phyloP scores from a whole-genome alignment of 2,888 invertebrate species.

The Dascillus cervinus region DNA sequence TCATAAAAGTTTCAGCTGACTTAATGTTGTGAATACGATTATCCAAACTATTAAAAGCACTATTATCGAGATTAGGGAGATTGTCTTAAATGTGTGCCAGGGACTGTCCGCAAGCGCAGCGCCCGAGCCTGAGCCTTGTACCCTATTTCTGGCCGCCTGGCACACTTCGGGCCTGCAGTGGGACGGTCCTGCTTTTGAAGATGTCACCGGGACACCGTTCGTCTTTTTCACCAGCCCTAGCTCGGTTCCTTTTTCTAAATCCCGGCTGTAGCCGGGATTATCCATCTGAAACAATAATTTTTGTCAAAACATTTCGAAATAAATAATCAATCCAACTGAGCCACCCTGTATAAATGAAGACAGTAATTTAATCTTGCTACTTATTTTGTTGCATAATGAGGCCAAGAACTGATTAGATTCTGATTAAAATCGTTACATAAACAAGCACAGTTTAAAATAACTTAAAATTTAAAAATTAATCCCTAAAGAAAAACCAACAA shows the following conservation, averaged over 20 bases:
- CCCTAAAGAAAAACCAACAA: too few species aligned
- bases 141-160: constrained; percentile 32
- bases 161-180: constrained; percentile 36
- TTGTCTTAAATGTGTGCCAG: constrained; percentile 46
- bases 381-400: too few species aligned
- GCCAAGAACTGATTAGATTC: too few species aligned
- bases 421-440: too few species aligned
- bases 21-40: constrained; percentile 40
- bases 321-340: too few species aligned
- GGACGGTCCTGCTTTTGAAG: constrained; percentile 14
- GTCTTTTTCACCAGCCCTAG: constrained; percentile 36
- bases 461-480: too few species aligned
- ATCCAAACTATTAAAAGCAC: constrained; percentile 44
- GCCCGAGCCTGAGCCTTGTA: constrained; percentile 26
- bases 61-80: constrained; percentile 43
- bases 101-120: constrained; percentile 43
- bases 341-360: too few species aligned
- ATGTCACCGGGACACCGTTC: constrained; percentile 1
- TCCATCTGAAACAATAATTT: constrained; percentile 47
- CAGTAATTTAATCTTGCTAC: too few species aligned
- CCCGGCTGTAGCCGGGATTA: constrained; percentile 35
- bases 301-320: too few species aligned
- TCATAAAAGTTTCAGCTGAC: constrained; percentile 32
- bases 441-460: too few species aligned
- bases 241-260: constrained; percentile 31